Evolutionary conservation across 2,797 vertebrate species (phyloP).

Genomic region (Dryobates pubescens): DNA sequence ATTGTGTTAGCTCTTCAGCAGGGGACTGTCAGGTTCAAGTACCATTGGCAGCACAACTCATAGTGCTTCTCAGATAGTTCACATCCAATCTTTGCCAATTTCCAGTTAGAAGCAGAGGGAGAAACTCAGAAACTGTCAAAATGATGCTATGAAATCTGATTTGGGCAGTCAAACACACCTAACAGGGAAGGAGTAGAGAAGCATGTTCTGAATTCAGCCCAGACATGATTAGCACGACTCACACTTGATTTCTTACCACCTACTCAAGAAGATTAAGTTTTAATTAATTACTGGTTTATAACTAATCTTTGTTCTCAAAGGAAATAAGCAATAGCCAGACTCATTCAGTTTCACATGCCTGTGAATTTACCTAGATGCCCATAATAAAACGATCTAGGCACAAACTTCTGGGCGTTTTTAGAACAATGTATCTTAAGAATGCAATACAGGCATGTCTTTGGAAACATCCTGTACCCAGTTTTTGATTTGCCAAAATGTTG

Average conservation of each 20-base stretch:
- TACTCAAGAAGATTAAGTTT: not conserved
- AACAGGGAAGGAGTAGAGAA: not conserved
- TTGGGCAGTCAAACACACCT: not conserved
- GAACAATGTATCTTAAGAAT: not conserved
- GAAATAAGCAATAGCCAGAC: not conserved
- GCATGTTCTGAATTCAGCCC: not conserved
- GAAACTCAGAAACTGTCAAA: not conserved
- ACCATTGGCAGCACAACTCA: not conserved
- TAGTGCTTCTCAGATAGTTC: not conserved
- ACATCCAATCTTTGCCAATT: not conserved
- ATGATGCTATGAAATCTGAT: not conserved
- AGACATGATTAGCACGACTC: not conserved
- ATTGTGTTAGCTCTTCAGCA: not conserved
- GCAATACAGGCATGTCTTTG: not conserved
- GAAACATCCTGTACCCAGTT: not conserved
- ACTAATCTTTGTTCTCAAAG: not conserved
- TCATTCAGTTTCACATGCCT: not conserved
- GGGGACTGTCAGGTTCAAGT: not conserved
- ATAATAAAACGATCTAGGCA: not conserved
- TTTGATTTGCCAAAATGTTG: not conserved
- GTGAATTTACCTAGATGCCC: not conserved
- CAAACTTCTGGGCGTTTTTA: not conserved
- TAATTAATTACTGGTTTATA: not conserved
- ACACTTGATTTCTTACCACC: not conserved
- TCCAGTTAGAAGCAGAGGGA: not conserved